These are phyloP conservation scores for Aphidius ervi DNA, from an alignment of 1,140 invertebrate species.

Conservation along the genomic window DNA sequence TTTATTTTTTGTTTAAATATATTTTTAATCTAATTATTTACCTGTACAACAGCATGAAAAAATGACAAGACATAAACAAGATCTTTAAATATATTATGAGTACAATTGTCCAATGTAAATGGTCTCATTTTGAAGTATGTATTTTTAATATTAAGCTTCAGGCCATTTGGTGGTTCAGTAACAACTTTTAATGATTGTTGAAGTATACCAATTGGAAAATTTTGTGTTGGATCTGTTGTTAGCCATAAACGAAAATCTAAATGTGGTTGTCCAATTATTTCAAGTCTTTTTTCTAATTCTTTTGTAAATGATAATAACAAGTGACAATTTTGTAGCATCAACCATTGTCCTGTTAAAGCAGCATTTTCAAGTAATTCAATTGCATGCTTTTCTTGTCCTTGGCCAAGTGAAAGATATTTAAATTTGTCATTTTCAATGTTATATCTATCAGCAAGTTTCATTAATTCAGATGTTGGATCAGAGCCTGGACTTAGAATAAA, in stretches of 20 bases:
- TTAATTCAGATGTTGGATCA: slow-evolving; percentile 82
- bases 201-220: slow-evolving; percentile 84
- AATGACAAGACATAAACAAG: slow-evolving; percentile 82
- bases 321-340: slow-evolving; percentile 89
- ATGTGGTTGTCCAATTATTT: slow-evolving; percentile 74
- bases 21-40: slow-evolving; percentile 37
- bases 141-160: slow-evolving; percentile 84
- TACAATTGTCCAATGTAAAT: slow-evolving; percentile 66
- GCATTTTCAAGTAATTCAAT: slow-evolving; percentile 68
- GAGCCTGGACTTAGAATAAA: slow-evolving; percentile 86
- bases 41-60: slow-evolving; percentile 86
- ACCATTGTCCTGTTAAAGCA: slow-evolving; percentile 75
- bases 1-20: neutral
- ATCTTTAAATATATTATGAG: slow-evolving; percentile 69
- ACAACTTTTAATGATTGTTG: slow-evolving; percentile 85
- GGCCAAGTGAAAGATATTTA: slow-evolving; percentile 79
- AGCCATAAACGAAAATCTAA: slow-evolving; percentile 89
- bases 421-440: slow-evolving; percentile 71
- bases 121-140: slow-evolving; percentile 81
- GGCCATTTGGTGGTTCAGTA: slow-evolving; percentile 82
- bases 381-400: slow-evolving; percentile 82
- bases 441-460: slow-evolving; percentile 74
- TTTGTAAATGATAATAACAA: slow-evolving; percentile 74
- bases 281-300: slow-evolving; percentile 76
- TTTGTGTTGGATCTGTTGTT: slow-evolving; percentile 79